Percentiles rank a stretch among this genome's conserved stretches.
Evolutionary conservation across 2,113 vertebrate species (phyloP).

Genomic region (Craseonycteris thonglongyai): DNA sequence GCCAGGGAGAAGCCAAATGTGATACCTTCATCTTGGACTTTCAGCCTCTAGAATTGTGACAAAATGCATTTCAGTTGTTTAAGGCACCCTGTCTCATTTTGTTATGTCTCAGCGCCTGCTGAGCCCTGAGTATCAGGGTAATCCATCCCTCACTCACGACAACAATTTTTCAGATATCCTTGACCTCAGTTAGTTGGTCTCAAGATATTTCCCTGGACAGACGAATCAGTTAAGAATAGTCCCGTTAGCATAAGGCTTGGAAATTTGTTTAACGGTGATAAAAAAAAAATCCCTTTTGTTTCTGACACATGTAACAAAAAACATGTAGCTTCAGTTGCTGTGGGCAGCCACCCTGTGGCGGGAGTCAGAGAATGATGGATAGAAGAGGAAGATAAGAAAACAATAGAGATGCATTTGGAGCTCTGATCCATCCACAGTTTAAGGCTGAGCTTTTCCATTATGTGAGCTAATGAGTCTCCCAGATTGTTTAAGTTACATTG

Average conservation of each 20-base stretch:
- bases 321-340: fast-evolving
- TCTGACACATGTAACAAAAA: not conserved
- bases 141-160: fast-evolving
- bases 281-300: not conserved
- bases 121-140: not conserved
- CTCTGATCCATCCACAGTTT: not conserved
- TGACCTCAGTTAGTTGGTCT: not conserved
- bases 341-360: not conserved
- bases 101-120: fast-evolving
- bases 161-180: not conserved
- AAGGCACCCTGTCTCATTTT: not conserved
- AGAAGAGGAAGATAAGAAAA: not conserved
- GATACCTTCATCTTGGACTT: not conserved
- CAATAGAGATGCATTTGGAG: not conserved
- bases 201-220: not conserved
- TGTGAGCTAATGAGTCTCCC: not conserved
- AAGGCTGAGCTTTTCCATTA: not conserved
- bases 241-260: not conserved
- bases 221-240: not conserved
- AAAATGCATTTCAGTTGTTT: not conserved
- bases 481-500: not conserved
- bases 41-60: not conserved
- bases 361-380: not conserved
- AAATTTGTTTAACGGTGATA: not conserved
- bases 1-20: not conserved